Evolutionary conservation across 2,888 invertebrate species (phyloP).

Genomic region (Thera britannica): DNA sequence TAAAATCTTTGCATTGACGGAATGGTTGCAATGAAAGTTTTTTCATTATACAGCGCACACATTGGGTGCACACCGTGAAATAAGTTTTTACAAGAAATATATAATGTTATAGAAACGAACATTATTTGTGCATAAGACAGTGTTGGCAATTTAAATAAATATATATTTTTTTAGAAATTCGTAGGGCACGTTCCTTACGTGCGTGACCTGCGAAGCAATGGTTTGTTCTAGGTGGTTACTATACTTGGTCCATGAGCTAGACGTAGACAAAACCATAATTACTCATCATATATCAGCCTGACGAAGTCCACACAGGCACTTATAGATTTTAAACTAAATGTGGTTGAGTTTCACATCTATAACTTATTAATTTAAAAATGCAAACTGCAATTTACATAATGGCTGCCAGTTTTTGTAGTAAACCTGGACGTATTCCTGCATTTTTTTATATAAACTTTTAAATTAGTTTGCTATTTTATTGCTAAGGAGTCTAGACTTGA

Average conservation of each 20-base stretch:
- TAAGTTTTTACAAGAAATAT: conserved; percentile 32
- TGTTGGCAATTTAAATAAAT: too few relatives aligned
- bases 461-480: conserved; percentile 7
- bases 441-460: conserved; percentile 12
- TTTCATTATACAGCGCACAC: conserved; percentile 31
- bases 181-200: too few relatives aligned
- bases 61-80: conserved; percentile 57
- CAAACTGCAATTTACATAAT: conserved; percentile 28
- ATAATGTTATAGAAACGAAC: not conserved
- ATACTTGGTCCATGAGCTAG: too few relatives aligned
- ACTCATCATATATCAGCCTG: too few relatives aligned
- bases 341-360: conserved; percentile 14
- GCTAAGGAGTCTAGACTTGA: not conserved
- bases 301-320: too few relatives aligned
- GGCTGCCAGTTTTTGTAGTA: conserved; percentile 15
- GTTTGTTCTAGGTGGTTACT: too few relatives aligned
- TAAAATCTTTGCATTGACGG: conserved; percentile 23
- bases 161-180: too few relatives aligned
- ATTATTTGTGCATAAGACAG: too few relatives aligned
- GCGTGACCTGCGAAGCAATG: too few relatives aligned
- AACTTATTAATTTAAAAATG: conserved; percentile 14
- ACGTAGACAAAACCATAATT: too few relatives aligned
- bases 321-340: too few relatives aligned
- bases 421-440: conserved; percentile 12
- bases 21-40: conserved; percentile 38